Evolutionary conservation across 2,113 vertebrate species (phyloP).

Genomic region (Dicrurus megarhynchus): DNA sequence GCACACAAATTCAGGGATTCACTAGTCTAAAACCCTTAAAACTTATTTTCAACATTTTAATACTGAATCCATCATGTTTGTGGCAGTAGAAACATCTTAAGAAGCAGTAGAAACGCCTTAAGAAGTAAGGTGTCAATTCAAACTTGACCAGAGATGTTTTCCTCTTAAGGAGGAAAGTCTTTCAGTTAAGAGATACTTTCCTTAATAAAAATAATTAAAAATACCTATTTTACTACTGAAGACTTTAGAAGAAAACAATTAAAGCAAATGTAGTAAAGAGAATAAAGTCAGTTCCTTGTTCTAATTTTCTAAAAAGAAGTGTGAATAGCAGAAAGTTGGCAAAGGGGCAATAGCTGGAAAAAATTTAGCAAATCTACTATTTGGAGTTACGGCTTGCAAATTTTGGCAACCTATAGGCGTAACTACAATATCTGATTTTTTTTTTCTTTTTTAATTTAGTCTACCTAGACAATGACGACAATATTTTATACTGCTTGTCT

Average conservation of each 20-base stretch:
- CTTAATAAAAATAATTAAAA: background rate
- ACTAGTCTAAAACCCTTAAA: background rate
- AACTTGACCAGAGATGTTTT: background rate
- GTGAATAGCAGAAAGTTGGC: background rate
- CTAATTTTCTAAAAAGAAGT: background rate
- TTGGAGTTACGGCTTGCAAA: background rate
- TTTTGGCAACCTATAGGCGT: background rate
- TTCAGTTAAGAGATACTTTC: background rate
- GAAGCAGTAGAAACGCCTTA: background rate
- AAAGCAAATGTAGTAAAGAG: background rate
- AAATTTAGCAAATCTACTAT: background rate
- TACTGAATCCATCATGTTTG: background rate
- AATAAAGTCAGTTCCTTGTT: background rate
- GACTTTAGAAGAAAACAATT: background rate
- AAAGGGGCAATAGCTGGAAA: background rate
- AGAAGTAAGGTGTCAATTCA: background rate
- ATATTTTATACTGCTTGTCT: background rate
- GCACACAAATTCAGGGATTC: background rate
- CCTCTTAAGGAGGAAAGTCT: background rate
- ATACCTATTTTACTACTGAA: background rate
- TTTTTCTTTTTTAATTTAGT: background rate
- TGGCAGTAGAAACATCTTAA: background rate
- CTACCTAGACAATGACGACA: background rate
- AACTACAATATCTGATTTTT: background rate
- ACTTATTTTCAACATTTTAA: background rate